A percentile compares a stretch with the other conserved stretches of the same genome.
Conservation (phyloP, 2,797 vertebrate species). For the Petrocephalus schoutedeni region DNA sequence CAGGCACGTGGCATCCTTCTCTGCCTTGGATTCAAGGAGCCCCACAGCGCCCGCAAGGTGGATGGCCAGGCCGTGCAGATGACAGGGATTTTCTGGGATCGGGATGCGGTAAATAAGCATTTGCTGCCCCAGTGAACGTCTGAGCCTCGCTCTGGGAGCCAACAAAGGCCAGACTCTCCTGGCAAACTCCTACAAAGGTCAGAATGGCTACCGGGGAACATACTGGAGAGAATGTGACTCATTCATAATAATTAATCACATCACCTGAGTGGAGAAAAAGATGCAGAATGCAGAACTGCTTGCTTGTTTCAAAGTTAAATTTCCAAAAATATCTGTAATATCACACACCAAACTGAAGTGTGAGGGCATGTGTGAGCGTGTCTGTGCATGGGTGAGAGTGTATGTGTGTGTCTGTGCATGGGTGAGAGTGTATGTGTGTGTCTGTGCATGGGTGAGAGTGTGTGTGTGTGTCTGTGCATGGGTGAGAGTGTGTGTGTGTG, state of each 20-base stretch:
- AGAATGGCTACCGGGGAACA: background rate
- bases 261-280: slow-evolving; percentile 11
- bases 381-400: background rate
- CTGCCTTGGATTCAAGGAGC: background rate
- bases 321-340: background rate
- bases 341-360: background rate
- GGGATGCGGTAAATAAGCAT: slow-evolving; percentile 33
- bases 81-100: slow-evolving; percentile 36
- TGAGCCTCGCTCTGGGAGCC: slow-evolving; percentile 7
- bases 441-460: too few relatives aligned
- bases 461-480: too few relatives aligned
- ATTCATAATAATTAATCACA: slow-evolving; percentile 11
- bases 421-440: too few relatives aligned
- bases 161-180: background rate
- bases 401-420: background rate
- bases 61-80: slow-evolving; percentile 4
- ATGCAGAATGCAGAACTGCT: background rate
- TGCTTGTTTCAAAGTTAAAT: background rate
- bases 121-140: slow-evolving; percentile 26
- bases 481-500: too few relatives aligned
- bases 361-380: background rate
- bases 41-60: background rate
- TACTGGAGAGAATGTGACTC: slow-evolving; percentile 11
- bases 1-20: background rate
- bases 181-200: slow-evolving; percentile 17